These are phyloP conservation scores for Enoplosus armatus DNA, from an alignment of 2,797 vertebrate genomes.

Conservation along the genomic window DNA sequence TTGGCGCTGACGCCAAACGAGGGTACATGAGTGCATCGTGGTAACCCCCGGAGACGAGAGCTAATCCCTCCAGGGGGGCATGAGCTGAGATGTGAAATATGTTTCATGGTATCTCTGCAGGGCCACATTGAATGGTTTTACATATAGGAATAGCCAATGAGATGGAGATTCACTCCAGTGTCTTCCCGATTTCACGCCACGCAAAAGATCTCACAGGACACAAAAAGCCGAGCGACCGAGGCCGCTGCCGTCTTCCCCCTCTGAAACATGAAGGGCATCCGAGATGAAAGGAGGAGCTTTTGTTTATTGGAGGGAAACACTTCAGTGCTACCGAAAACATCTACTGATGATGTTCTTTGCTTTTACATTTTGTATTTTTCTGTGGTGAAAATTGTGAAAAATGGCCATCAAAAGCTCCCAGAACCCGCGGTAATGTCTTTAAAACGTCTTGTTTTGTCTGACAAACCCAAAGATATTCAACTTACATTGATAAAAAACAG, in stretches of 20 bases:
- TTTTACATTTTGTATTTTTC: background rate
- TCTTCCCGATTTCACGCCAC: slow-evolving; percentile 79
- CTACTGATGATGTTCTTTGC: background rate
- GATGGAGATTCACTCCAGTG: slow-evolving; percentile 68
- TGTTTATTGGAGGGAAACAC: slow-evolving; percentile 25
- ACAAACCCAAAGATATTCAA: background rate
- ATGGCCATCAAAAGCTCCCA: background rate
- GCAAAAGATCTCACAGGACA: slow-evolving; percentile 50
- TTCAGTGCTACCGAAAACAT: background rate
- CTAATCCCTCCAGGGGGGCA: slow-evolving; percentile 67
- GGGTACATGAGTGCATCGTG: slow-evolving; percentile 45
- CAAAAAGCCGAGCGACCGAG: slow-evolving; percentile 31
- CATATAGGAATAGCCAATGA: slow-evolving; percentile 72
- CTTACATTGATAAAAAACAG: background rate
- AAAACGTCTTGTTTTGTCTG: background rate
- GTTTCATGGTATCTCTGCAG: slow-evolving; percentile 70
- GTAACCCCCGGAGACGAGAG: slow-evolving; percentile 66
- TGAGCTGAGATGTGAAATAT: slow-evolving; percentile 58
- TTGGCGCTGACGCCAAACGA: slow-evolving; percentile 54
- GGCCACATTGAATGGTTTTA: slow-evolving; percentile 69
- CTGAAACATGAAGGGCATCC: slow-evolving; percentile 15
- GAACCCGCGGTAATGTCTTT: background rate
- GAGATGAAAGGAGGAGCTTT: slow-evolving; percentile 38
- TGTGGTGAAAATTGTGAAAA: background rate
- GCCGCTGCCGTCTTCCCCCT: slow-evolving; percentile 38